phyloP scores from a whole-genome alignment of 2,888 invertebrate species.

The Malachius bipustulatus region DNA sequence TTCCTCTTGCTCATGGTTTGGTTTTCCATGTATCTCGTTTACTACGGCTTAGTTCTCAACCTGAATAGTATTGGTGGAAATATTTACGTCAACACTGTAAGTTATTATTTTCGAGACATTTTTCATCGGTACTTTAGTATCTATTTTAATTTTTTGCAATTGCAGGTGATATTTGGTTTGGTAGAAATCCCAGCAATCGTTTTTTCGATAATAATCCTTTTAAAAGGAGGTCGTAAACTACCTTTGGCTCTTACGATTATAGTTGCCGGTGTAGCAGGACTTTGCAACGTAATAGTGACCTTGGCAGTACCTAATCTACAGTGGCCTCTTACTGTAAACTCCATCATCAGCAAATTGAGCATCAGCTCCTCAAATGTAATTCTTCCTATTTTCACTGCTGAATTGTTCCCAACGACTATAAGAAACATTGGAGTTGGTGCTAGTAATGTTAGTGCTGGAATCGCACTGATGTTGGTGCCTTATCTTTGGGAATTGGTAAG shows the following conservation, averaged over 20 bases:
- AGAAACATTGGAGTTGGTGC: slow-evolving; percentile 67
- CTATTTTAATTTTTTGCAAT: slow-evolving; percentile 18
- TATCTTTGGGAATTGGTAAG: slow-evolving; percentile 66
- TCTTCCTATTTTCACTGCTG: slow-evolving; percentile 66
- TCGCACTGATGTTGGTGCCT: slow-evolving; percentile 64
- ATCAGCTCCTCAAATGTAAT: slow-evolving; percentile 70
- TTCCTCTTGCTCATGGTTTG: slow-evolving; percentile 60
- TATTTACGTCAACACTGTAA: slow-evolving; percentile 60
- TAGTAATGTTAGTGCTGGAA: slow-evolving; percentile 63
- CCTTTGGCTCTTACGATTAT: slow-evolving; percentile 58
- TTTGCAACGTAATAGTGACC: slow-evolving; percentile 42
- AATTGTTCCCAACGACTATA: slow-evolving; percentile 68
- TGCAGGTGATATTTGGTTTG: slow-evolving; percentile 51
- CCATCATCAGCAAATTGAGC: slow-evolving; percentile 70
- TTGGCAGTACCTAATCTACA: slow-evolving; percentile 43
- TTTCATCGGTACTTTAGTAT: no score
- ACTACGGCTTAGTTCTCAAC: slow-evolving; percentile 66
- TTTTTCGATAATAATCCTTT: slow-evolving; percentile 60
- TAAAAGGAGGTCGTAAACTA: slow-evolving; percentile 60
- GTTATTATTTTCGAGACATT: slow-evolving; percentile 21
- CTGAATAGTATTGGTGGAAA: slow-evolving; percentile 64
- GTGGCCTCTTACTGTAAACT: slow-evolving; percentile 59
- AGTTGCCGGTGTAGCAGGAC: slow-evolving; percentile 56
- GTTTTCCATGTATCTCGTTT: slow-evolving; percentile 67
- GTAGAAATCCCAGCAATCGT: slow-evolving; percentile 71